Conservation (phyloP, 2,113 vertebrate species). For the Collichthys lucidus region DNA sequence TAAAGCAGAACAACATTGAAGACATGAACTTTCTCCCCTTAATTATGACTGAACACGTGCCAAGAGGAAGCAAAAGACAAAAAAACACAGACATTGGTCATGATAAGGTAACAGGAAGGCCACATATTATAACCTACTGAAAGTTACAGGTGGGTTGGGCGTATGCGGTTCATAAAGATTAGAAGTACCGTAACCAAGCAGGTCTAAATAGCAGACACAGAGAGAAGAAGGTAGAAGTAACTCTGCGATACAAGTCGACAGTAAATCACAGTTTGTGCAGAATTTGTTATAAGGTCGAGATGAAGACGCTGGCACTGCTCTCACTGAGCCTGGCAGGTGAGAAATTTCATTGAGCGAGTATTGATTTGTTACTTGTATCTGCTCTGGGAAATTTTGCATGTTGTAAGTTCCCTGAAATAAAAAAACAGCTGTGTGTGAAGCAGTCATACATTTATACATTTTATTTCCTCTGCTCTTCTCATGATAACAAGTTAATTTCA, state of each 20-base stretch:
- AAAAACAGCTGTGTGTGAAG: too few relatives aligned
- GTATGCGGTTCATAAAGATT: conserved; percentile 32
- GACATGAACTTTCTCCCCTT: conserved; percentile 23
- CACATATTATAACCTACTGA: conserved; percentile 34
- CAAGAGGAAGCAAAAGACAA: conserved; percentile 50
- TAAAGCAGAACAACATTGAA: not conserved
- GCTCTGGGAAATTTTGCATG: too few relatives aligned
- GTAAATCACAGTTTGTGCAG: not conserved
- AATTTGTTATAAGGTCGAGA: conserved; percentile 39
- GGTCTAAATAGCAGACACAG: conserved; percentile 4
- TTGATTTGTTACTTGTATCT: too few relatives aligned
- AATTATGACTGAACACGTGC: not conserved
- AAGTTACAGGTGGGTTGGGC: not conserved
- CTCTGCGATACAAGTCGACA: not conserved
- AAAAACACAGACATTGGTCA: not conserved
- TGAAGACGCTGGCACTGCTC: conserved; percentile 67
- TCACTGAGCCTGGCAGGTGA: conserved; percentile 70
- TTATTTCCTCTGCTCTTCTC: too few relatives aligned
- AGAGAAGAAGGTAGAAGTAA: not conserved
- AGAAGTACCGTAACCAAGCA: not conserved
- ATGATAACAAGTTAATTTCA: too few relatives aligned
- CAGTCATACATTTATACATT: too few relatives aligned
- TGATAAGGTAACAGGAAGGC: conserved; percentile 3
- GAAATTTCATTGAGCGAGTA: not conserved
- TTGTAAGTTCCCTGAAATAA: too few relatives aligned